Percentiles rank a stretch among this genome's conserved stretches.
Evolutionary conservation across 2,888 invertebrate species (phyloP).

Genomic region (Mesorhabditis spiculigera): DNA sequence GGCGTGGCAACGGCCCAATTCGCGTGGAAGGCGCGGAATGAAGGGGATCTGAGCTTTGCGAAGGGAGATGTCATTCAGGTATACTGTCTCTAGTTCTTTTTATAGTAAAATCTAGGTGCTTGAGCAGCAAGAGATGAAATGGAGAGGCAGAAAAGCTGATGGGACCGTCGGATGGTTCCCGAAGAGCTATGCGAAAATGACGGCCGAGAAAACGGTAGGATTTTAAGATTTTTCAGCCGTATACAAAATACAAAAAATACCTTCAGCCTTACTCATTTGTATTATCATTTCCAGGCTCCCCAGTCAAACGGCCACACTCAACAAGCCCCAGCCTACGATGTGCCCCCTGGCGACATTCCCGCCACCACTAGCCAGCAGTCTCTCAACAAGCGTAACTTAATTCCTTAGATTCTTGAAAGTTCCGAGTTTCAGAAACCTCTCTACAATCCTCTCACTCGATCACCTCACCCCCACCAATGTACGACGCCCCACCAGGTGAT

Average conservation of each 20-base stretch:
- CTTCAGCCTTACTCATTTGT: neutral
- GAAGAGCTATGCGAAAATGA: slow-evolving; percentile 54
- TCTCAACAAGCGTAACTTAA: neutral
- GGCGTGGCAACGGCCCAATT: slow-evolving; percentile 58
- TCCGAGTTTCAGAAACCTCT: no score
- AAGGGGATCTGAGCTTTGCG: slow-evolving; percentile 67
- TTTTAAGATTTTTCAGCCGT: neutral
- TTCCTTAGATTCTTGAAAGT: neutral
- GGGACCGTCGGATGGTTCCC: slow-evolving; percentile 58
- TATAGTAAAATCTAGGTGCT: slow-evolving; percentile 58
- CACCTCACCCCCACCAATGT: neutral
- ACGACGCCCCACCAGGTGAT: slow-evolving; percentile 3
- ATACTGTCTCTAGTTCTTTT: neutral
- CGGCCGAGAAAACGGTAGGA: slow-evolving; percentile 10
- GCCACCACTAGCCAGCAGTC: neutral
- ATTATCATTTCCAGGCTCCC: neutral
- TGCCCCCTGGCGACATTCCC: neutral
- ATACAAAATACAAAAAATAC: neutral
- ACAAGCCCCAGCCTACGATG: neutral
- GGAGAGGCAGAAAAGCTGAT: slow-evolving; percentile 65
- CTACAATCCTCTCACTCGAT: neutral
- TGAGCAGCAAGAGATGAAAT: slow-evolving; percentile 70
- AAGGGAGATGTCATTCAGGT: slow-evolving; percentile 67
- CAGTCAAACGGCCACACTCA: slow-evolving; percentile 1
- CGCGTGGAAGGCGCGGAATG: slow-evolving; percentile 68